Evolutionary conservation across 2,888 invertebrate genomes (phyloP).

Genomic region (Schrankia costaestrigalis): DNA sequence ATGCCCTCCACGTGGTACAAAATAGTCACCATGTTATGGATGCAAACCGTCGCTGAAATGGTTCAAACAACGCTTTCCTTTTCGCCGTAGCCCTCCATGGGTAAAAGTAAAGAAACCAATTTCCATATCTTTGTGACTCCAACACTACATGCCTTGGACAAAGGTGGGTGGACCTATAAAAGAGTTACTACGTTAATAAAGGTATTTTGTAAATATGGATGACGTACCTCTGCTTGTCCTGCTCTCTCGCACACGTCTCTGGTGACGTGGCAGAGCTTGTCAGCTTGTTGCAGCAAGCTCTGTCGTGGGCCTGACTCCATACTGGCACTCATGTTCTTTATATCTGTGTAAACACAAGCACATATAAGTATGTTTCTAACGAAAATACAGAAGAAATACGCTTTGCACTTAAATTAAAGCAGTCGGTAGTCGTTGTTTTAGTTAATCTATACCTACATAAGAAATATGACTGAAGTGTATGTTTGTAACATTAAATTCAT

Average conservation of each 20-base stretch:
- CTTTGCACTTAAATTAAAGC: too few species aligned
- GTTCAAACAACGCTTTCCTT: neutral
- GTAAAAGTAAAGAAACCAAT: too few species aligned
- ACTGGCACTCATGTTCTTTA: constrained; percentile 15
- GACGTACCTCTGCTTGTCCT: constrained; percentile 15
- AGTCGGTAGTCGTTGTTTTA: too few species aligned
- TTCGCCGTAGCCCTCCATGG: neutral
- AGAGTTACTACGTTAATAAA: neutral
- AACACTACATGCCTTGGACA: too few species aligned
- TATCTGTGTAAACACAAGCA: constrained; percentile 14
- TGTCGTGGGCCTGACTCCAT: constrained; percentile 24
- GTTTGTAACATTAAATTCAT: too few species aligned
- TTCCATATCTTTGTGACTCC: too few species aligned
- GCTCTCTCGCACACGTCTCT: constrained; percentile 14
- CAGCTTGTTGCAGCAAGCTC: constrained; percentile 11
- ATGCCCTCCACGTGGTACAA: too few species aligned
- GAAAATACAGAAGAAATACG: too few species aligned
- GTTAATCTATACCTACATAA: too few species aligned
- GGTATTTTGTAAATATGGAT: constrained; percentile 13
- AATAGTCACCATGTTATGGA: too few species aligned
- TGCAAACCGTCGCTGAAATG: constrained; percentile 33
- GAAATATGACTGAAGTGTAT: too few species aligned
- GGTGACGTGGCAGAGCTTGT: constrained; percentile 14
- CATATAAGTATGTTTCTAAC: constrained; percentile 28
- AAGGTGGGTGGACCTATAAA: neutral